These are phyloP conservation scores for Adoxophyes honmai DNA, from an alignment of 1,140 invertebrate species.

Conservation along the genomic window DNA sequence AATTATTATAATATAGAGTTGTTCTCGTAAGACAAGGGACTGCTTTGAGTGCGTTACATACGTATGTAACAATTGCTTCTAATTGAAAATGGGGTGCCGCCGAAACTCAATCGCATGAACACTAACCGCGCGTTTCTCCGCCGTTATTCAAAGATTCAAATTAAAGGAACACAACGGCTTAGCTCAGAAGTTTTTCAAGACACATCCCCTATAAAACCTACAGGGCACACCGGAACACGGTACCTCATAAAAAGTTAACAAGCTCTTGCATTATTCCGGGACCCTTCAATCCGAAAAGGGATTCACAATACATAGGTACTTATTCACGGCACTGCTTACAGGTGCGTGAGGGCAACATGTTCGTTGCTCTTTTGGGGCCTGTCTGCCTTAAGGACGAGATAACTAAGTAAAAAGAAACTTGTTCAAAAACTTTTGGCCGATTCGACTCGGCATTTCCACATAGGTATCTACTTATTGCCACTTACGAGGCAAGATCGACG, in stretches of 20 bases:
- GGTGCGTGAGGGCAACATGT: neutral
- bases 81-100: too few relatives aligned
- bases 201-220: too few relatives aligned
- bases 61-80: too few relatives aligned
- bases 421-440: neutral
- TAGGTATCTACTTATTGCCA: neutral
- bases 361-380: neutral
- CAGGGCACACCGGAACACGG: too few relatives aligned
- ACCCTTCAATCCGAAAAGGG: neutral
- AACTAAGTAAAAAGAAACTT: constrained; percentile 9
- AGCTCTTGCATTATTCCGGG: constrained; percentile 8
- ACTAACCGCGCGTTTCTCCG: too few relatives aligned
- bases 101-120: too few relatives aligned
- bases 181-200: too few relatives aligned
- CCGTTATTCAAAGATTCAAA: too few relatives aligned
- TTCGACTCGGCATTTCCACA: neutral
- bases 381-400: neutral
- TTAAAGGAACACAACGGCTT: too few relatives aligned
- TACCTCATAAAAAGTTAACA: neutral
- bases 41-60: too few relatives aligned
- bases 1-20: too few relatives aligned
- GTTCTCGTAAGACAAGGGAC: too few relatives aligned
- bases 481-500: neutral
- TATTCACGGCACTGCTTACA: neutral
- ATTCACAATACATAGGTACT: constrained; percentile 5